Evolutionary conservation across 2,113 vertebrate genomes (phyloP).

Genomic region (Aegotheles bennettii): DNA sequence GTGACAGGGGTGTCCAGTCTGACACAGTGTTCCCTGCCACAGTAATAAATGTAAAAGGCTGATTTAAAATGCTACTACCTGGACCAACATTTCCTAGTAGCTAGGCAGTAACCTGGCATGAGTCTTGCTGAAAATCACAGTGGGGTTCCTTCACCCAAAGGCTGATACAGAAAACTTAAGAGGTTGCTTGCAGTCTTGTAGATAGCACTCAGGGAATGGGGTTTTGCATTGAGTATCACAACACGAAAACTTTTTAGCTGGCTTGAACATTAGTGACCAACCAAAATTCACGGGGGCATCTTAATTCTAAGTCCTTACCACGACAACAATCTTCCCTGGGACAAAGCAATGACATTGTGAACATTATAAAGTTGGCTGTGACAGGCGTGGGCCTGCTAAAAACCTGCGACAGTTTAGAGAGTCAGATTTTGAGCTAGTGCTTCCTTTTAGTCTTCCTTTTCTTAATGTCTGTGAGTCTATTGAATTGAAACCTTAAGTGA

Average conservation of each 20-base stretch:
- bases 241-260: background rate
- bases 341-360: background rate
- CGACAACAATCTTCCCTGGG: background rate
- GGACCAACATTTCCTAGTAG: background rate
- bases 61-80: background rate
- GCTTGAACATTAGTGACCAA: background rate
- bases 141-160: background rate
- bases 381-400: background rate
- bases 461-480: background rate
- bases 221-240: background rate
- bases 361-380: background rate
- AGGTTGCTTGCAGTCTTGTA: background rate
- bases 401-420: background rate
- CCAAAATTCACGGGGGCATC: background rate
- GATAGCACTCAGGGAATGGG: background rate
- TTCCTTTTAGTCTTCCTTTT: background rate
- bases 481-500: background rate
- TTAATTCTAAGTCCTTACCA: background rate
- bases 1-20: background rate
- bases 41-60: background rate
- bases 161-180: background rate
- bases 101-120: background rate
- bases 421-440: background rate
- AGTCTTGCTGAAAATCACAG: background rate
- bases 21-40: background rate